phyloP scores from a whole-genome alignment of 2,888 invertebrate genomes.

The Drosophila villosipedis region DNA sequence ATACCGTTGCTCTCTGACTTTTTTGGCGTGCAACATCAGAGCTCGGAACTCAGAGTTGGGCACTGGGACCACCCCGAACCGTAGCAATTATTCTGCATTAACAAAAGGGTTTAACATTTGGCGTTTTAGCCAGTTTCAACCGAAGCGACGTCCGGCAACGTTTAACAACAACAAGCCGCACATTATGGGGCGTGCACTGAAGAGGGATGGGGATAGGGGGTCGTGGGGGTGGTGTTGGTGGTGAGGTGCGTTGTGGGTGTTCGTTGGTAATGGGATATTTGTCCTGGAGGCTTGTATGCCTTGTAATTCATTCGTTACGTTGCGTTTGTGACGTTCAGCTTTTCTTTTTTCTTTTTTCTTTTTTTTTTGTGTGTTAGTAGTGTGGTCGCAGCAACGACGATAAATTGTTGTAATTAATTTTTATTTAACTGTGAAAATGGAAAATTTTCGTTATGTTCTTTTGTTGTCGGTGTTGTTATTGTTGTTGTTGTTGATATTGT shows the following conservation, averaged over 20 bases:
- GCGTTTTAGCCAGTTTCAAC: slow-evolving; percentile 72
- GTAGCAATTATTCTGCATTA: slow-evolving; percentile 81
- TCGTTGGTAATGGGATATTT: slow-evolving; percentile 44
- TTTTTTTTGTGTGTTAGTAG: slow-evolving; percentile 35
- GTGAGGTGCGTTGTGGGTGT: slow-evolving; percentile 1
- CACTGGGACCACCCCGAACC: slow-evolving; percentile 58
- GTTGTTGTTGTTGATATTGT: slow-evolving; percentile 10
- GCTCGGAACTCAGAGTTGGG: slow-evolving; percentile 16
- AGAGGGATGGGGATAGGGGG: neutral
- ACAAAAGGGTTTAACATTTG: slow-evolving; percentile 82
- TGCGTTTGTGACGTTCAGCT: slow-evolving; percentile 48
- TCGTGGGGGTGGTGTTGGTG: neutral
- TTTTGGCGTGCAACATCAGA: slow-evolving; percentile 37
- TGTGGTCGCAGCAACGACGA: slow-evolving; percentile 64
- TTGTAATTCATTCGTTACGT: slow-evolving; percentile 76
- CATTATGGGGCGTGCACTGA: slow-evolving; percentile 53
- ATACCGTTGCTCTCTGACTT: slow-evolving; percentile 51
- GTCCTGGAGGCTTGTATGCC: slow-evolving; percentile 70
- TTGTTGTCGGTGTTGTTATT: neutral
- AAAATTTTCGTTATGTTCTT: slow-evolving; percentile 48
- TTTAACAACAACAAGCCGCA: slow-evolving; percentile 78
- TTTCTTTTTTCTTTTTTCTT: slow-evolving; percentile 13
- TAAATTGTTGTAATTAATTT: slow-evolving; percentile 83
- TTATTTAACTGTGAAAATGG: slow-evolving; percentile 83
- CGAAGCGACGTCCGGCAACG: slow-evolving; percentile 53